Percentiles rank a stretch among this genome's conserved stretches.
Evolutionary conservation across 2,113 vertebrate genomes (phyloP).

Genomic region (Sinocyclocheilus grahami): DNA sequence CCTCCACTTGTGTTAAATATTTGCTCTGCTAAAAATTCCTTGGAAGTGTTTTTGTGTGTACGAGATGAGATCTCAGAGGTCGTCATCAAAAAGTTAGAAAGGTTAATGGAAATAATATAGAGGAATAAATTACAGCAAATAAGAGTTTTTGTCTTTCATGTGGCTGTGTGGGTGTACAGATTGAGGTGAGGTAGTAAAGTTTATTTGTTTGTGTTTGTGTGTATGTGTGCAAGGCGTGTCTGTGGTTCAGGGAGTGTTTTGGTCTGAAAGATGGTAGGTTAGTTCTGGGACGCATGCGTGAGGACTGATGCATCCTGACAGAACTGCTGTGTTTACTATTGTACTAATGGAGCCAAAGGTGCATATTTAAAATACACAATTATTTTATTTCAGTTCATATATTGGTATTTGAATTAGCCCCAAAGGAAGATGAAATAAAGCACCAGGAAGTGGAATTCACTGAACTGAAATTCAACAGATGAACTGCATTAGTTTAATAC

Average conservation of each 20-base stretch:
- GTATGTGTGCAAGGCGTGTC: slow-evolving; percentile 50
- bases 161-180: slow-evolving; percentile 19
- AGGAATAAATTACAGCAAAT: background rate
- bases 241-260: slow-evolving; percentile 50
- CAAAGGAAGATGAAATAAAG: background rate
- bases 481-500: background rate
- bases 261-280: slow-evolving; percentile 30
- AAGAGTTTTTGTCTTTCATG: background rate
- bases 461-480: background rate
- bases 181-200: background rate
- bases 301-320: background rate
- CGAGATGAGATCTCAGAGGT: background rate
- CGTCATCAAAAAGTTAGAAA: background rate
- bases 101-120: background rate
- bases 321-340: background rate
- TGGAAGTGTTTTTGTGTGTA: background rate
- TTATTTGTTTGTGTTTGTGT: slow-evolving; percentile 23
- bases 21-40: background rate
- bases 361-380: background rate
- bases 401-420: background rate
- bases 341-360: background rate
- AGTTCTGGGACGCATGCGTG: background rate
- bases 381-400: background rate
- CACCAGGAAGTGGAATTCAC: background rate
- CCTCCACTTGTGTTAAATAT: background rate